phyloP scores from a whole-genome alignment of 2,888 invertebrate genomes.

The Melanostoma mellinum region DNA sequence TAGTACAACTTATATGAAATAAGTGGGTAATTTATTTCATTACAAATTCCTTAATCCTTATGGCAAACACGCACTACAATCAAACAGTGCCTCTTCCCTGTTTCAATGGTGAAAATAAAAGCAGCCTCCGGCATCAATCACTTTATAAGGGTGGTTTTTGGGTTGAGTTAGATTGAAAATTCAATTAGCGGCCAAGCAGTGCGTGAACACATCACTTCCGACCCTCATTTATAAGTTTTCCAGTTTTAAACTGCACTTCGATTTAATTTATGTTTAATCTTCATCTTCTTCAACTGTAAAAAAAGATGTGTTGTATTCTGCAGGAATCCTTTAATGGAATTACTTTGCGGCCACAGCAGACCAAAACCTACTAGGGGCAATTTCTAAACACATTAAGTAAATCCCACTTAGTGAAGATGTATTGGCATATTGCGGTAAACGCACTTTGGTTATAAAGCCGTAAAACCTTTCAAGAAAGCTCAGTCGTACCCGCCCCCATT shows the following conservation, averaged over 20 bases:
- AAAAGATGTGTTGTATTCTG: conserved; percentile 16
- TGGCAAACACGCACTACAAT: conserved; percentile 65
- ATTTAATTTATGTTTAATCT: conserved; percentile 63
- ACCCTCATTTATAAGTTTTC: conserved; percentile 32
- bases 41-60: conserved; percentile 74
- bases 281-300: conserved; percentile 13
- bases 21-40: conserved; percentile 74
- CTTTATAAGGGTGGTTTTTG: conserved; percentile 48
- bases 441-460: conserved; percentile 27
- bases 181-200: conserved; percentile 61
- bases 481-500: conserved; percentile 32
- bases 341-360: conserved; percentile 50
- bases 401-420: conserved; percentile 69
- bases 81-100: conserved; percentile 15
- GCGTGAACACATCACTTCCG: conserved; percentile 26
- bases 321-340: conserved; percentile 70
- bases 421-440: conserved; percentile 69
- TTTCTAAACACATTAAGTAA: conserved; percentile 58
- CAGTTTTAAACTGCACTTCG: conserved; percentile 49
- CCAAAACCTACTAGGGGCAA: conserved; percentile 16
- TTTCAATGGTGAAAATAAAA: conserved; percentile 31
- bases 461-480: conserved; percentile 59
- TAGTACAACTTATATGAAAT: conserved; percentile 35
- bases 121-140: conserved; percentile 53
- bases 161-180: conserved; percentile 56